Evolutionary conservation across 2,113 vertebrate species (phyloP).

Genomic region (Dasyornis broadbenti): DNA sequence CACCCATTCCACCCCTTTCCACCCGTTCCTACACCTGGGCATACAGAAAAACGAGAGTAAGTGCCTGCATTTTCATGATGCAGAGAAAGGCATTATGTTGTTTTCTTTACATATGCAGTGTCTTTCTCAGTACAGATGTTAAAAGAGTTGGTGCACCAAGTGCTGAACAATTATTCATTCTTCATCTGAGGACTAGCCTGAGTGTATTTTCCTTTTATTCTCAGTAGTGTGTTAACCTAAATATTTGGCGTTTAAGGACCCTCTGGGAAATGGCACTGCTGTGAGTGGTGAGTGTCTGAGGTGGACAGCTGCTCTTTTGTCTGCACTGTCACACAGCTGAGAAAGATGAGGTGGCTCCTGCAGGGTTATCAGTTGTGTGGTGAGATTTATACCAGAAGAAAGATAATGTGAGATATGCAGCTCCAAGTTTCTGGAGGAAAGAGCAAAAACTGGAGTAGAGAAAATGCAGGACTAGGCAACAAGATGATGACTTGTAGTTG

Average conservation of each 20-base stretch:
- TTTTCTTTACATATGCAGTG: accelerated
- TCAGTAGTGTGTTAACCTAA: not conserved
- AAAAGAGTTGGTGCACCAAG: not conserved
- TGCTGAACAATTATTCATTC: not conserved
- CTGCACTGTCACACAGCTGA: not conserved
- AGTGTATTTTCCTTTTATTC: not conserved
- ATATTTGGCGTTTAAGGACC: not conserved
- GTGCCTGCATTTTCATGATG: not conserved
- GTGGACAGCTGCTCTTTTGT: slow-evolving; percentile 3
- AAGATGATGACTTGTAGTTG: not conserved
- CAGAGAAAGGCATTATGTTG: not conserved
- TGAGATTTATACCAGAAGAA: not conserved
- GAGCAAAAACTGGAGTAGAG: not conserved
- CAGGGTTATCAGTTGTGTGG: not conserved
- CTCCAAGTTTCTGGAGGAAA: not conserved
- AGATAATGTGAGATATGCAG: not conserved
- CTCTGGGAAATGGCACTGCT: not conserved
- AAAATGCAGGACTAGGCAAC: not conserved
- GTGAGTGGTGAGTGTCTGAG: not conserved
- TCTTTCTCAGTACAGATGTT: not conserved
- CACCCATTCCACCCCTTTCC: not conserved
- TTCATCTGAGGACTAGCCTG: not conserved
- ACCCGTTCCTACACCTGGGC: not conserved
- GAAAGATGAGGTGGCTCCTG: not conserved
- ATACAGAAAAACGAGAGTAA: not conserved